A percentile compares a stretch with the other conserved stretches of the same genome.
phyloP scores from a whole-genome alignment of 2,888 invertebrate genomes.

The Deroplatys truncata region DNA sequence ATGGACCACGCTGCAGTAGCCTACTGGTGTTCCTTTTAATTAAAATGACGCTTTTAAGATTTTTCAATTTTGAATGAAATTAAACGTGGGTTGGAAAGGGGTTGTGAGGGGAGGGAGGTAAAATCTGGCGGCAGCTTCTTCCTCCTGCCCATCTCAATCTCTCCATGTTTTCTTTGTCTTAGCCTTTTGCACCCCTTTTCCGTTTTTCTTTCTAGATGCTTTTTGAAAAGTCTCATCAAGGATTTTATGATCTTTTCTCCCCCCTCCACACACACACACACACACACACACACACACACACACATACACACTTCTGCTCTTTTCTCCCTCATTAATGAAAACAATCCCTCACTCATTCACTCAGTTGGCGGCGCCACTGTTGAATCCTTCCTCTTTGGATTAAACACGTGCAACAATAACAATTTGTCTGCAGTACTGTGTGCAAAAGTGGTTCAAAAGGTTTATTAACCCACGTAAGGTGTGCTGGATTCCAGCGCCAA shows the following conservation, averaged over 20 bases:
- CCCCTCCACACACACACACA: constrained; percentile 24
- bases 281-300: constrained; percentile 23
- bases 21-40: constrained; percentile 31
- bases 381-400: constrained; percentile 7
- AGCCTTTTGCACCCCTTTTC: neutral
- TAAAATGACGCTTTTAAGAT: constrained; percentile 33
- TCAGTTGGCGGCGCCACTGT: constrained; percentile 12
- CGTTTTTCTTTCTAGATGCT: constrained; percentile 14
- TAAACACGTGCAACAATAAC: constrained; percentile 24
- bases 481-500: too few species aligned
- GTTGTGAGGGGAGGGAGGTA: neutral
- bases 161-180: constrained; percentile 6
- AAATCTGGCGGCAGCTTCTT: neutral
- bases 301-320: constrained; percentile 6
- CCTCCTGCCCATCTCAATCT: neutral
- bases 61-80: constrained; percentile 35
- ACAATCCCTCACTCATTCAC: constrained; percentile 27
- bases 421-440: neutral
- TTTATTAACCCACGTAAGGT: too few species aligned
- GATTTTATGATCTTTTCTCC: constrained; percentile 11
- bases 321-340: constrained; percentile 27
- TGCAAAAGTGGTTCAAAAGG: neutral
- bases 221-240: constrained; percentile 26
- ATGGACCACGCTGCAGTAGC: neutral
- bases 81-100: constrained; percentile 24